These are phyloP conservation scores for Megaceryle torquata DNA, from an alignment of 2,113 vertebrate species.

Conservation along the genomic window DNA sequence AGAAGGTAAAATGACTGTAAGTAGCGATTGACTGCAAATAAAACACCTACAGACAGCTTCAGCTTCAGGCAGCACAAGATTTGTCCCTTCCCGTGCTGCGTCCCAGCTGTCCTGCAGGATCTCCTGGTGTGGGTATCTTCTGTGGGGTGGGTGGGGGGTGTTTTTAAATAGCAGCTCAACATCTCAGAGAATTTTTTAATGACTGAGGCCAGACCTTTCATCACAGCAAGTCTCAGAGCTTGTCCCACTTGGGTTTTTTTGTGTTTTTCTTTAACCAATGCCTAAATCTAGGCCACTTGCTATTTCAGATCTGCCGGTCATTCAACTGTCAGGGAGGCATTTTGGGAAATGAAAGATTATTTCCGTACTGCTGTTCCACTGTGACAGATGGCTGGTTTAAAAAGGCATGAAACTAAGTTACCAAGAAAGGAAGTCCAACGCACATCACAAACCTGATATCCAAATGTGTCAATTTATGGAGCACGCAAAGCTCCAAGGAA, in stretches of 20 bases:
- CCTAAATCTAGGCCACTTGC: not conserved
- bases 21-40: not conserved
- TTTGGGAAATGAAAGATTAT: not conserved
- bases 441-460: constrained; percentile 84
- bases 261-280: not conserved
- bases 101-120: not conserved
- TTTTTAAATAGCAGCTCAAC: not conserved
- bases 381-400: not conserved
- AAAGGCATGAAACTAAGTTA: not conserved
- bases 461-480: constrained; percentile 84
- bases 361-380: not conserved
- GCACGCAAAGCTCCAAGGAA: constrained; percentile 77
- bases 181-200: not conserved
- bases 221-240: not conserved
- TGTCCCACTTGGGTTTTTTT: accelerated
- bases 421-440: not conserved
- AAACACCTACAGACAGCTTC: not conserved
- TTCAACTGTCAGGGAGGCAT: not conserved
- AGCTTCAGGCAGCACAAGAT: not conserved
- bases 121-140: not conserved
- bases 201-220: not conserved
- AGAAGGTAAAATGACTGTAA: not conserved
- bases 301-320: not conserved
- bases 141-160: not conserved
- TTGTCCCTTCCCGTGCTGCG: not conserved